Base-by-base conservation (phyloP, 1,140 invertebrate species). In the Microplitis demolitor region DNA sequence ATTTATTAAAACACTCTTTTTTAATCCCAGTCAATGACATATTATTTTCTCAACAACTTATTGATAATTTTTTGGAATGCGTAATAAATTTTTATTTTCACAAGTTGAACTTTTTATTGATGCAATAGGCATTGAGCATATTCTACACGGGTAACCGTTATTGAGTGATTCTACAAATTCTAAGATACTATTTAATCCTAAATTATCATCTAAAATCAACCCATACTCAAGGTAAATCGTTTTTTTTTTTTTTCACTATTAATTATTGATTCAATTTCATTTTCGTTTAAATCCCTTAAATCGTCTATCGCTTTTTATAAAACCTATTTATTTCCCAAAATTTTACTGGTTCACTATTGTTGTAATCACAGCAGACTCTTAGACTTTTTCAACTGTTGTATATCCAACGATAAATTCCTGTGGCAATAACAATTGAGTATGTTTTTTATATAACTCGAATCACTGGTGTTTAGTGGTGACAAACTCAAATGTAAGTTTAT, bases 201-300 rank as follows among this genome's bases (percentile, higher is more conserved):
- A 74, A 69, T 85, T 85, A 72, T 85, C 83, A 13, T 82, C 83
- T 6, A 78, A 39, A 54, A 84, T 67, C 50, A 80, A 66, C 14
- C 24, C 56, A 39, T 83, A 64, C 71, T 73, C 60, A 73, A 83
- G 80, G 62, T 74, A 76, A 61, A 84, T 68, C 16, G 72, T 60
- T 66, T 60, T 72, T 51, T 66, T 31, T 74, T 60, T 66, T 60
- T 72, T 51, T 66, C 66, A 33, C 51, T 53, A 66, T 71, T 16
- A 62, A 67, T 62, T 58, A 58, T 60, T 35, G 82, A 14, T 24
- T 14, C 39, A 71, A 85, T 79, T 33, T 78, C 78, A 39, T 73
- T 69, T 6, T 62, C n/a, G 64, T 77, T 63, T 67, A 86, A 72
- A 74, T 66, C 72, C 37, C 73, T 61, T 3, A 84, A 50, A 71